Evolutionary conservation across 2,888 invertebrate genomes (phyloP), one percentile per base, ranked within the genome.

Genomic region (Nomada goodeniana): DNA sequence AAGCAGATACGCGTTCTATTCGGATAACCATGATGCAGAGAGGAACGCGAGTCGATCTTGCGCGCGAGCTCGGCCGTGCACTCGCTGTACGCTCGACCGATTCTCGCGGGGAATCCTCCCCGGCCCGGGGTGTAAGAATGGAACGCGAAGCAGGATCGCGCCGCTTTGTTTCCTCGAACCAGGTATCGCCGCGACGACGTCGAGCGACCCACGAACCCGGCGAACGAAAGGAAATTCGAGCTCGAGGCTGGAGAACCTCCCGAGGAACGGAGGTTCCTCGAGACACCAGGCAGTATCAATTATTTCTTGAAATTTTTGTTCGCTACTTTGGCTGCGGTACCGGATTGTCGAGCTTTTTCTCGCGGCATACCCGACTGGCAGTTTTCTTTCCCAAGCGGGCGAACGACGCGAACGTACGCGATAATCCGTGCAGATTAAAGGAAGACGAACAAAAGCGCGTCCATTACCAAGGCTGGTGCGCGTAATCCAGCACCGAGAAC

Each of bases 1-100:
- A 86, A 87, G 85, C 83, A 84, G 86, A 76, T 87, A 87, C 80
- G 81, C 74, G 80, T 76, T 82, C 82, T 71, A 71, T 82, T 82
- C 73, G 75, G 75, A 82, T 60, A 61, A 68, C 73, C 57, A 52
- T 83, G 74, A 77, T 50, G 59, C 64, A 57, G 67, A 64, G 65
- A 55, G 74, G 83, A 73, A 73, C 55, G 73, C 60, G 63, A 42
- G 67, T 3, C 18, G 53, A 60, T 50, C 42, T 52, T 23, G 82
- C 23, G n/a, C 53, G 11, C 60, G 36, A 36, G 60, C 23, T 71
- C 75, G 57, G 23, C 50, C 68, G 68, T 61, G 53, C 57, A 29
- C 53, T 70, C 23, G 80, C 71, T 64, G 26, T 26, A 85, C 80
- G 83, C 80, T 80, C 57, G 50, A 79, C 55, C 76, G 86, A 82